Evolutionary conservation across 2,888 invertebrate species (phyloP), one percentile per base, ranked within the genome.

Genomic region (Epirrhoe tristata): DNA sequence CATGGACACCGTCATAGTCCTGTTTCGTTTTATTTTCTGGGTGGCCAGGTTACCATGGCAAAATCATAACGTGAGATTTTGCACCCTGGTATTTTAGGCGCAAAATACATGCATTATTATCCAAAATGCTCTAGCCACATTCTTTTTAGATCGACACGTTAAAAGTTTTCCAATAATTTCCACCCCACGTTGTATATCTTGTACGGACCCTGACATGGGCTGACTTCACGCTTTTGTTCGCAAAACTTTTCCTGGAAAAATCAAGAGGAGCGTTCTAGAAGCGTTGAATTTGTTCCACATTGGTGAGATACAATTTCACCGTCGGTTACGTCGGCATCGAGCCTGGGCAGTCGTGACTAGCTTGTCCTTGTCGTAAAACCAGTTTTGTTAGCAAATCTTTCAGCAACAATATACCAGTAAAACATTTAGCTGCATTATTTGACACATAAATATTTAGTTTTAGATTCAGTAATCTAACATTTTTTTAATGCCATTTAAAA

Each of bases 271-370:
- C 43, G 24, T 43, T 43, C 24, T 24, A 24, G 24, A 24, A 24
- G 24, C 36, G 6, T 5, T 8, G 36, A 32, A 14, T 48, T 46
- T 36, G n/a, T 70, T 53, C 57, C 58, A 66, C 58, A 58, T 67
- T 61, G 55, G 59, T 24, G 68, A 67, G 71, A 70, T 73, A 73
- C 67, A 75, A 75, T 72, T 75, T 75, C 69, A 72, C 66, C 58
- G 72, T 71, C 71, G 71, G 73, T 73, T 68, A 64, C 63, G 71
- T 66, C 54, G 63, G 67, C 58, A 69, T 52, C 5, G 52, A 55
- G 59, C 50, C 54, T 34, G 66, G 65, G 63, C 59, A 66, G 60
- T 66, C 74, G 72, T 74, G 70, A 73, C 69, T 73, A 46, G 58
- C 61, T 57, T 62, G 72, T 73, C 72, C 71, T 73, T 73, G 74